Conservation (phyloP, 2,888 invertebrate species). For the Dorcus parallelipipedus region DNA sequence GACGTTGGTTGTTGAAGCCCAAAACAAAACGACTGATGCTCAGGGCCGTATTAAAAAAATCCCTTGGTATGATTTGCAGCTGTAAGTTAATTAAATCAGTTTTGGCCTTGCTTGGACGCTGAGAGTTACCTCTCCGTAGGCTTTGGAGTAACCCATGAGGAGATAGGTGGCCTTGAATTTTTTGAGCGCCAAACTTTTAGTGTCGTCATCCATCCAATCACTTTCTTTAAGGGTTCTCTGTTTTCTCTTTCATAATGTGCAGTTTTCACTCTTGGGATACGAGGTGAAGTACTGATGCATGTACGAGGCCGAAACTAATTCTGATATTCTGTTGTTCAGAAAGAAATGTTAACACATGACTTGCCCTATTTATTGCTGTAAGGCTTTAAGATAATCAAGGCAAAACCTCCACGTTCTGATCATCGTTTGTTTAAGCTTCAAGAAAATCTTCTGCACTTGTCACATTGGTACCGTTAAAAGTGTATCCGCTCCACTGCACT, state of each 20-base stretch:
- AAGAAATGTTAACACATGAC: too few relatives aligned
- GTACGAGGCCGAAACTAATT: conserved; percentile 42
- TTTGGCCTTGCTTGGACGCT: neutral
- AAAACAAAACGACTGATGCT: neutral
- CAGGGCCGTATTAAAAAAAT: neutral
- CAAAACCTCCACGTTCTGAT: neutral
- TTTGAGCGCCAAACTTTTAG: too few relatives aligned
- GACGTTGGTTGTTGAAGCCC: neutral
- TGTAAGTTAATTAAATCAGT: neutral
- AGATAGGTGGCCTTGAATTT: too few relatives aligned
- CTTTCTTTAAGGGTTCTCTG: conserved; percentile 23
- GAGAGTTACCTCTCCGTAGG: too few relatives aligned
- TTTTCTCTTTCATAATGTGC: conserved; percentile 29
- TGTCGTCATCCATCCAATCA: too few relatives aligned
- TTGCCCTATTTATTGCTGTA: too few relatives aligned
- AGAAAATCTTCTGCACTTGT: neutral
- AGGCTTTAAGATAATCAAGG: neutral
- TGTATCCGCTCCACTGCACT: too few relatives aligned
- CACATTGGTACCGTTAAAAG: too few relatives aligned
- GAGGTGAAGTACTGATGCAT: conserved; percentile 58
- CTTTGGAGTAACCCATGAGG: too few relatives aligned
- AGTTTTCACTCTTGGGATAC: conserved; percentile 17
- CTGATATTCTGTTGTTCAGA: too few relatives aligned
- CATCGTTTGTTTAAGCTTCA: neutral
- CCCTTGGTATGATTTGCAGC: neutral